Base-by-base conservation (phyloP, 2,888 invertebrate species). In the Drosophila affinis region DNA sequence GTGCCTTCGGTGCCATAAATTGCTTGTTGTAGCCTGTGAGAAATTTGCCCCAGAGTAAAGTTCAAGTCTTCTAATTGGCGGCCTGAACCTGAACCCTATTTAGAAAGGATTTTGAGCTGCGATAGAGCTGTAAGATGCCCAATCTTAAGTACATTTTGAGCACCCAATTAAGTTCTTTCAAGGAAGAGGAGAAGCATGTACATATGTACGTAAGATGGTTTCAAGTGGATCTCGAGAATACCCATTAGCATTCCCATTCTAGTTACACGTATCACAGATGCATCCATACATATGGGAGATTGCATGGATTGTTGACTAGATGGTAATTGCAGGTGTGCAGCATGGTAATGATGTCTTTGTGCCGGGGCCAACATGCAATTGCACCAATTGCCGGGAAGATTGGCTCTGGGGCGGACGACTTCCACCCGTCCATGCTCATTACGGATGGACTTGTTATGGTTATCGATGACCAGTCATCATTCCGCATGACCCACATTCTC, bases 281-380 rank as follows among this genome's bases (percentile, higher is more conserved):
- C n/a, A 21, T 32, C 48, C 46, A 45, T 34, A 47, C 59, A 63
- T 49, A 63, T n/a, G 18, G 34, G 9, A n/a, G 17, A 17, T 24
- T 24, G 24, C 24, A 4, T 49, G 29, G 29, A 29, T 7, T 29
- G 29, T 29, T 29, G 60, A 71, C 53, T 61, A 71, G 71, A 48
- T 71, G 52, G 71, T 69, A 69, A 69, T 71, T 71, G 71, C 71
- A 60, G 68, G 70, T 68, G 70, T 70, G 52, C 67, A 57, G 17
- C 69, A 57, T 67, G 67, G 69, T 67, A 67, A 67, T 68, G 53
- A 68, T 52, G 71, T 52, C 51, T 68, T 47, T 47, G 46, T 47
- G 46, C 39, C 44, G 39, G 59, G 46, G 59, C 64, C 60, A 72
- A 71, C 62, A 34, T 54, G 60, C 71, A 69, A 69, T 72, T 65